Evolutionary conservation across 1,140 invertebrate genomes (phyloP), one percentile per base, ranked within the genome.

Genomic region (Leptopilina boulardi): DNA sequence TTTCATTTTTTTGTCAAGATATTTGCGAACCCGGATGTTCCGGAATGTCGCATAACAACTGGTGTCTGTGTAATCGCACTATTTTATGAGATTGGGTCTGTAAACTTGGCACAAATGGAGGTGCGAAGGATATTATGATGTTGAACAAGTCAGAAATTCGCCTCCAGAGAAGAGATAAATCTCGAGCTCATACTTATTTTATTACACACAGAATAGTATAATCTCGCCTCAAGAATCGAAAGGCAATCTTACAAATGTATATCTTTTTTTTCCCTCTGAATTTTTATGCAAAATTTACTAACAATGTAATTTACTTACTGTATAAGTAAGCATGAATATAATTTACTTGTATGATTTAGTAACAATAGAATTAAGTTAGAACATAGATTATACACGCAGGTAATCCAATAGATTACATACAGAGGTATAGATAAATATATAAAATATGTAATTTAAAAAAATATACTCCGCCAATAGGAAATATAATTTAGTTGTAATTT

Each of bases 51-150:
- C 59, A 23, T 66, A 66, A 66, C 15, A 66, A 23, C 18, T 18
- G 54, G 26, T 66, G 59, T 66, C 59, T 23, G 30, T 66, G 21
- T n/a, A 34, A 34, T 66, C 59, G 59, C 59, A 21, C 23, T 66
- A 66, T 30, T 66, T 30, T 66, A 66, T 30, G 59, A 23, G 59
- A 66, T 66, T 23, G 59, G 23, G 59, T n/a, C 59, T n/a, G 23
- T 66, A 66, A 30, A 66, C 59, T 66, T 66, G 23, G 26, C 59
- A 66, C 59, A 66, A 66, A 66, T 66, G 23, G 59, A 66, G 59
- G 59, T 30, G 59, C 59, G 15, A 66, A 66, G 59, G 59, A 66
- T 66, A 66, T 66, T 66, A 66, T 66, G 59, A 66, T 66, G 59
- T 66, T 30, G 56, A 59, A 59, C 56, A 26, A 26, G 56, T 26